Evolutionary conservation across 2,888 invertebrate genomes (phyloP).

Genomic region (Melikaiella ostensackeni): DNA sequence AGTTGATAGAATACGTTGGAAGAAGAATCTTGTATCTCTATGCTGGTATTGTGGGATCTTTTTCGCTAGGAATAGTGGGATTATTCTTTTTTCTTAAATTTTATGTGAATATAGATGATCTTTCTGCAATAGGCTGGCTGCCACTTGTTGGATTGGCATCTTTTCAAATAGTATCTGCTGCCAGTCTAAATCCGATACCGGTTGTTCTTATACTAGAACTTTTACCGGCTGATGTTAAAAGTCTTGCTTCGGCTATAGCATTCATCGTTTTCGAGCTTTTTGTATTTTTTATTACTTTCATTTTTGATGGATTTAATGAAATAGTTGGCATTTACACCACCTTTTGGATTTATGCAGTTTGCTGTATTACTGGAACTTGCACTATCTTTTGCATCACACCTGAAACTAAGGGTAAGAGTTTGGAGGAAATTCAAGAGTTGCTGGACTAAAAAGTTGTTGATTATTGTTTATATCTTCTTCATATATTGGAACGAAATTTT

Average conservation of each 20-base stretch:
- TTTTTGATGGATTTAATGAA: constrained; percentile 80
- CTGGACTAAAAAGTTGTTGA: constrained; percentile 44
- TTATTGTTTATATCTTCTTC: too few species aligned
- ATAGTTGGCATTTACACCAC: constrained; percentile 79
- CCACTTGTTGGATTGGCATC: constrained; percentile 81
- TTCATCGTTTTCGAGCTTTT: constrained; percentile 81
- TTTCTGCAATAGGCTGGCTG: constrained; percentile 79
- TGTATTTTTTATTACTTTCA: constrained; percentile 81
- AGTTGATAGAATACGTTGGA: constrained; percentile 82
- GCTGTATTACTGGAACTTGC: constrained; percentile 74
- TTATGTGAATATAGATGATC: constrained; percentile 76
- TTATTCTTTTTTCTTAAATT: constrained; percentile 80
- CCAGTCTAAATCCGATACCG: constrained; percentile 82
- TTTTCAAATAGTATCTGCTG: constrained; percentile 82
- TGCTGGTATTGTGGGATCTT: constrained; percentile 80
- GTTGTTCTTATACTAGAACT: constrained; percentile 83
- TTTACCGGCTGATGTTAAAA: constrained; percentile 82
- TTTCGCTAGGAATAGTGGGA: constrained; percentile 80
- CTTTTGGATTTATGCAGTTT: constrained; percentile 79
- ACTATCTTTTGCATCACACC: constrained; percentile 79
- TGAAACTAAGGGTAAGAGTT: constrained; percentile 82
- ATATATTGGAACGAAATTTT: too few species aligned
- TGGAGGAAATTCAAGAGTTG: constrained; percentile 79
- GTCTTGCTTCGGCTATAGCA: constrained; percentile 82
- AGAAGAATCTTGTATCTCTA: constrained; percentile 78